These are phyloP conservation scores for Ptiloglossa arizonensis DNA, from an alignment of 1,140 invertebrate species.

Conservation along the genomic window DNA sequence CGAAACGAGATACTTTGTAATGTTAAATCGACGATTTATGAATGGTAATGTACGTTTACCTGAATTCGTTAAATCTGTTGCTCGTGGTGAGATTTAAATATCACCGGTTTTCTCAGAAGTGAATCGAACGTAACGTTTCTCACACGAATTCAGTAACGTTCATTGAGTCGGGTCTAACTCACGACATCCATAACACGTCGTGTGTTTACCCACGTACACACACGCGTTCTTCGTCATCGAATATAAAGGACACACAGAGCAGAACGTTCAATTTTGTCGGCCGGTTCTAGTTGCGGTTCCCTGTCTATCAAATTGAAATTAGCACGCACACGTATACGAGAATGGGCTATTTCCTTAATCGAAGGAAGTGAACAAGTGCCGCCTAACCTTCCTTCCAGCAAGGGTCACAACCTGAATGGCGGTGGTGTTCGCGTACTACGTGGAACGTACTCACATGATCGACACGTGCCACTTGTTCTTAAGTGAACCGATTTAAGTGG, in stretches of 20 bases:
- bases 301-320: slow-evolving; percentile 40
- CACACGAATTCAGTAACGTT: background rate
- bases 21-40: too few relatives aligned
- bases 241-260: background rate
- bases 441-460: slow-evolving; percentile 50
- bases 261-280: background rate
- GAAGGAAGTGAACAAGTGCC: slow-evolving; percentile 59
- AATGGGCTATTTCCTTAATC: slow-evolving; percentile 59
- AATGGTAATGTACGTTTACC: too few relatives aligned
- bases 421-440: slow-evolving; percentile 21
- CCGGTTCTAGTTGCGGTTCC: background rate
- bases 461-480: slow-evolving; percentile 50
- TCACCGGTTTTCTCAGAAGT: too few relatives aligned
- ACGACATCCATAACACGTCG: too few relatives aligned
- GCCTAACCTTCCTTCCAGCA: slow-evolving; percentile 57
- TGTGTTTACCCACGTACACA: too few relatives aligned
- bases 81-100: too few relatives aligned
- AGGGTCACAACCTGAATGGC: slow-evolving; percentile 65
- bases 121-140: too few relatives aligned
- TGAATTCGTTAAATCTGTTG: too few relatives aligned
- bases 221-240: background rate
- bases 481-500: background rate
- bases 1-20: too few relatives aligned
- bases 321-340: slow-evolving; percentile 2
- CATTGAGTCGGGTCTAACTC: too few relatives aligned